Evolutionary conservation across 2,888 invertebrate species (phyloP), one percentile per base, ranked within the genome.

Genomic region (Alentia gelatinosa): DNA sequence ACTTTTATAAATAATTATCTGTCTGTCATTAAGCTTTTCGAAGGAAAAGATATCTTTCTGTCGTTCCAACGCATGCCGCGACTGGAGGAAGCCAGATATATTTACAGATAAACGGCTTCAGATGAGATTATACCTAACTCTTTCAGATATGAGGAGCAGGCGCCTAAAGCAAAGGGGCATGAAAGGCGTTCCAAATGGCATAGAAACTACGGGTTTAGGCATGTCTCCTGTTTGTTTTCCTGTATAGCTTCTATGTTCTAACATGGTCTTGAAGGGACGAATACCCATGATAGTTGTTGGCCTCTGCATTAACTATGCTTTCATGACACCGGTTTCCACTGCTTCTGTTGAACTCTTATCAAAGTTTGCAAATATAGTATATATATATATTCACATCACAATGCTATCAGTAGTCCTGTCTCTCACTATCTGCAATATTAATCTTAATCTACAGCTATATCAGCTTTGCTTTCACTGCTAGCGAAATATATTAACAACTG

Each of bases 131-230:
- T 47, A 86, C 86, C 42, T 86, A 86, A 86, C 42, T 86, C 47
- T 86, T 86, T 86, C 86, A 86, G 86, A 86, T 86, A 26, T 86
- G 42, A 47, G 86, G 86, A 47, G 33, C 47, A 86, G 86, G 30
- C 42, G 47, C 30, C 86, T 35, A 79, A 79, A 74, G 83, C 40
- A 83, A 83, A 83, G 26, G 86, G 50, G 86, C 86, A 42, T 86
- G 86, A 86, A 26, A 86, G 86, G 86, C 79, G 39, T 79, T 35
- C 79, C 37, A 79, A 79, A 79, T 35, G 79, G 79, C 79, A 79
- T 79, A 79, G 39, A n/a, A 35, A 26, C 79, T 79, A 79, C 79
- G 37, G 79, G 79, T 79, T 79, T 79, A 79, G 79, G 79, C 79
- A 79, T 79, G 79, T 79, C 79, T 79, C 39, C 79, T 79, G 79